Percentiles rank a stretch among this genome's conserved stretches.
These are phyloP conservation scores for Oncorhynchus tshawytscha DNA, from an alignment of 2,113 vertebrate species.

Conservation along the genomic window DNA sequence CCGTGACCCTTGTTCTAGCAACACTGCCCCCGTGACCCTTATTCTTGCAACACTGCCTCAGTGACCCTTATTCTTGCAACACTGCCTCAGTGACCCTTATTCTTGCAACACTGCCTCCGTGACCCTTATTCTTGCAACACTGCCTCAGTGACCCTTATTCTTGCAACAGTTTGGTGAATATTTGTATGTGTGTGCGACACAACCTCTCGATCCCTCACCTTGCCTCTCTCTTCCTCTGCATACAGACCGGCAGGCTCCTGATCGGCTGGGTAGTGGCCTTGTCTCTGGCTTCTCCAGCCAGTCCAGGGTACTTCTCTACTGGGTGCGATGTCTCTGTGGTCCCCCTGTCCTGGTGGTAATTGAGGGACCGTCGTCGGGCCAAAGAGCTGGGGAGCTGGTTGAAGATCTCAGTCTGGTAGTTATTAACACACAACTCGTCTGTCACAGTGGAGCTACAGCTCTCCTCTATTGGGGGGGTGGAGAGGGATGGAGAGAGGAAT, in stretches of 20 bases:
- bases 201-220: conserved; percentile 48
- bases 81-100: no score
- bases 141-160: no score
- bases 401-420: conserved; percentile 63
- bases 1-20: no score
- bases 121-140: no score
- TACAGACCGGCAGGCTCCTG: conserved; percentile 51
- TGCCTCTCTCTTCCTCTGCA: conserved; percentile 63
- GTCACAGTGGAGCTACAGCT: conserved; percentile 51
- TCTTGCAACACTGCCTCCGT: no score
- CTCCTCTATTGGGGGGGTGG: conserved; percentile 43
- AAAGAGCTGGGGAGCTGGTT: conserved; percentile 65
- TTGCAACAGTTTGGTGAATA: neutral
- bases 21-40: no score
- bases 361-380: conserved; percentile 17
- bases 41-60: no score
- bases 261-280: conserved; percentile 48
- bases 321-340: neutral
- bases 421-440: conserved; percentile 57
- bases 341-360: conserved; percentile 13
- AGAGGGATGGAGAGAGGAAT: neutral
- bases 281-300: conserved; percentile 36
- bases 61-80: no score
- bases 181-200: neutral
- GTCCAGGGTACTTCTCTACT: neutral